These are phyloP conservation scores for Saturnia pavonia DNA, from an alignment of 2,888 invertebrate genomes.

Conservation along the genomic window DNA sequence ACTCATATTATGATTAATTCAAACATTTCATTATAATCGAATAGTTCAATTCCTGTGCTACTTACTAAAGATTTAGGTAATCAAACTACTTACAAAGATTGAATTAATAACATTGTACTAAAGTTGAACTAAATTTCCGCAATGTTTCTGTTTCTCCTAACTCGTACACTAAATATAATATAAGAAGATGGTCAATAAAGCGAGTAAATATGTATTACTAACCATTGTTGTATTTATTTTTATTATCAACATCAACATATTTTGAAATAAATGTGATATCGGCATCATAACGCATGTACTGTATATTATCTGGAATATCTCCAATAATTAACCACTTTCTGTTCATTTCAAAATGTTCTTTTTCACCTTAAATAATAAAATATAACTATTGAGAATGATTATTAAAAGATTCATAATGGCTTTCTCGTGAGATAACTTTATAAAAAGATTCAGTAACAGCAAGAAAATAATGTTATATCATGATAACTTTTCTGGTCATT, in stretches of 20 bases:
- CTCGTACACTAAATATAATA: not conserved
- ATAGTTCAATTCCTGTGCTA: no score
- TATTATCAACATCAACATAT: not conserved
- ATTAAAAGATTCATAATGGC: not conserved
- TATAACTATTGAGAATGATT: not conserved
- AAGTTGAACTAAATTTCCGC: not conserved
- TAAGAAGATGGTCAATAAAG: not conserved
- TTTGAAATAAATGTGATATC: conserved; percentile 46
- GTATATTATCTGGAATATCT: conserved; percentile 41
- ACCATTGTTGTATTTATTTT: not conserved
- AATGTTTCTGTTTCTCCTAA: not conserved
- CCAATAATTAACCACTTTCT: conserved; percentile 62
- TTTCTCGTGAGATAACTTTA: not conserved
- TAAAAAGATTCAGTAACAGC: not conserved
- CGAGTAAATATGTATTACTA: not conserved
- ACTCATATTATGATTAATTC: no score
- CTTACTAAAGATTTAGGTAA: no score
- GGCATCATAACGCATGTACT: conserved; percentile 52
- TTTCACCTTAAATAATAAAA: conserved; percentile 39
- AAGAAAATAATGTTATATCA: not conserved
- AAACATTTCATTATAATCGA: no score
- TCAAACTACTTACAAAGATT: no score
- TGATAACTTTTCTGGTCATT: not conserved
- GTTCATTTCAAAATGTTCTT: conserved; percentile 46
- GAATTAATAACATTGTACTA: not conserved